Base-by-base conservation (phyloP, 1,140 invertebrate species). In the Bombus superbus region DNA sequence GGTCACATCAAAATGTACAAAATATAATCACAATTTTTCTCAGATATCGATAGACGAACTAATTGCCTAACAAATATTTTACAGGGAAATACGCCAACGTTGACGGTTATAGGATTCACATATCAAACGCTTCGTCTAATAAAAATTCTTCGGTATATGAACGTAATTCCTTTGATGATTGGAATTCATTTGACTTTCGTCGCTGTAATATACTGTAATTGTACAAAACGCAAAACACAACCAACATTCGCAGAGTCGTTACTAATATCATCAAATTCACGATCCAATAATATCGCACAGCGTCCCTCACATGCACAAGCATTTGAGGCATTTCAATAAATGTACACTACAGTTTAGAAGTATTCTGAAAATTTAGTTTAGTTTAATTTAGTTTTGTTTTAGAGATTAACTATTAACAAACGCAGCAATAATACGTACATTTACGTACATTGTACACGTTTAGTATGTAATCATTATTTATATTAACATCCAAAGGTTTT, bases 41-140 rank as follows among this genome's bases (percentile, higher is more conserved):
- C 28, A 9, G 40, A 40, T 11, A 32, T 42, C 18, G 40, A 83
- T 8, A 25, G 66, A 11, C 3, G 0, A 15, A 44, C 38, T 28
- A 59, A 79, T 15, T 15, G 5, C 2, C 9, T 68, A 71, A 69
- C 10, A 28, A 77, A 69, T 72, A 77, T 77, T 78, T 83, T 69
- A 77, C 78, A 86, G 84, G 77, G 69, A 25, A 44, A 11, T 0
- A 35, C 71, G 10, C 15, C 66, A 66, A 25, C 64, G 8, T 2
- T 80, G 5, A 1, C 18, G 0, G 3, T 44, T 2, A 76, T 79
- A 38, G 0, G n/a, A 25, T n/a, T 22, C 1, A 22, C 77, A 13
- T 73, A 87, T 81, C 77, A 87, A 44, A 10, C 10, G 32, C 38
- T 76, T 5, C 85, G 72, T 22, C 18, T 77, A 10, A 2, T 62